Conservation (phyloP, 2,113 vertebrate genomes). For the Notothenia rossii region DNA sequence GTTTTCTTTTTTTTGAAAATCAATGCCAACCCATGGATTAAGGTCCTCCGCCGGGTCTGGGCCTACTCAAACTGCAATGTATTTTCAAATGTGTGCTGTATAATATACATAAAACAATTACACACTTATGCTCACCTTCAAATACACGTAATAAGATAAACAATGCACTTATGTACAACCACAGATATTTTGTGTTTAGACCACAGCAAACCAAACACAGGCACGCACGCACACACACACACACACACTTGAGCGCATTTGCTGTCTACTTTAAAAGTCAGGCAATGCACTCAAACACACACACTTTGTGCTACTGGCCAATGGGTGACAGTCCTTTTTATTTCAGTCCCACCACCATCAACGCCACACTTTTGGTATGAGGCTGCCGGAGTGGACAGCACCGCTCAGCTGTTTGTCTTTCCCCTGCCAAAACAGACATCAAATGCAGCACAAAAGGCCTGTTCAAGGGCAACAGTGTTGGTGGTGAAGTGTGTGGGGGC, state of each 20-base stretch:
- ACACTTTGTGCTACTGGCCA: constrained; percentile 7
- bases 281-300: background rate
- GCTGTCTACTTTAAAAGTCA: too few species aligned
- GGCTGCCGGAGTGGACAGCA: constrained; percentile 50
- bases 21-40: too few species aligned
- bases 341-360: constrained; percentile 11
- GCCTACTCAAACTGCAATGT: too few species aligned
- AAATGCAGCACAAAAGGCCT: constrained; percentile 21
- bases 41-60: too few species aligned
- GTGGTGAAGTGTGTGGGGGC: constrained; percentile 14
- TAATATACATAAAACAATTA: too few species aligned
- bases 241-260: background rate
- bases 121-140: too few species aligned
- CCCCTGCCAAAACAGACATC: constrained; percentile 53
- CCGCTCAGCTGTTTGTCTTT: constrained; percentile 50
- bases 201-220: constrained; percentile 34
- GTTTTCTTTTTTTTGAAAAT: too few species aligned
- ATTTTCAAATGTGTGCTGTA: too few species aligned
- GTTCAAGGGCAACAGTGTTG: constrained; percentile 32
- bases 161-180: too few species aligned
- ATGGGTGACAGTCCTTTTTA: constrained; percentile 54
- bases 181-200: constrained; percentile 13
- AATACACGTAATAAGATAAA: background rate
- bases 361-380: constrained; percentile 15
- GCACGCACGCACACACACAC: constrained; percentile 25